Percentiles rank a stretch among this genome's conserved stretches.
Evolutionary conservation across 2,888 invertebrate species (phyloP).

Genomic region (Lordiphosa fenestrarum): DNA sequence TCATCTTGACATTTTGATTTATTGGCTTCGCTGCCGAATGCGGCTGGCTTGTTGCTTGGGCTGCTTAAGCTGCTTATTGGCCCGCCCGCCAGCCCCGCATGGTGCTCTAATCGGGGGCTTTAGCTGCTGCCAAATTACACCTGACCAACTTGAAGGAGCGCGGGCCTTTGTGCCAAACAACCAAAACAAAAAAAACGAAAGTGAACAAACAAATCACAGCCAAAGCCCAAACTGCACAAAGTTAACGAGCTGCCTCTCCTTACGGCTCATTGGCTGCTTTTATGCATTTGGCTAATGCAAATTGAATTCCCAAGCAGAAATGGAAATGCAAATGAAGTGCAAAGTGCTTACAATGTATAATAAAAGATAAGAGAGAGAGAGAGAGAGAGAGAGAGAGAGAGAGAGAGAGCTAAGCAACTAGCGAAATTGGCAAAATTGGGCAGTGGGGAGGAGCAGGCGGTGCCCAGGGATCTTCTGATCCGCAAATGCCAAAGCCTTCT

Average conservation of each 20-base stretch:
- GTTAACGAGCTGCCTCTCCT: conserved; percentile 54
- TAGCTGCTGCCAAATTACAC: conserved; percentile 47
- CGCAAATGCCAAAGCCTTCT: too few relatives aligned
- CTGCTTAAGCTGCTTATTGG: conserved; percentile 53
- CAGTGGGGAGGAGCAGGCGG: too few relatives aligned
- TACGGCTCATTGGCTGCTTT: conserved; percentile 48
- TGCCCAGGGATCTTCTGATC: too few relatives aligned
- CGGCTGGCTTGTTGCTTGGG: conserved; percentile 35
- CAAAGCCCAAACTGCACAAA: conserved; percentile 1
- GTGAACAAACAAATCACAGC: neutral
- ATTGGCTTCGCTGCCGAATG: conserved; percentile 35
- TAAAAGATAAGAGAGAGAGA: neutral
- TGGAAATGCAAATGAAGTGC: conserved; percentile 59
- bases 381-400: too few relatives aligned
- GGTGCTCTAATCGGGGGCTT: conserved; percentile 20
- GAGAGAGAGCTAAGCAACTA: too few relatives aligned
- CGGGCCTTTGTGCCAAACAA: conserved; percentile 23
- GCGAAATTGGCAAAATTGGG: too few relatives aligned
- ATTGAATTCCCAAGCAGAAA: conserved; percentile 43
- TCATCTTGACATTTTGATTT: conserved; percentile 66
- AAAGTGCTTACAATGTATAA: conserved; percentile 19
- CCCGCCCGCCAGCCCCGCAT: too few relatives aligned
- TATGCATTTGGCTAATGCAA: conserved; percentile 50
- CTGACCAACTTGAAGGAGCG: conserved; percentile 14
- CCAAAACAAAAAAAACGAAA: too few relatives aligned